Base-by-base conservation (phyloP, 2,797 vertebrate species). In the Mormyrops attenuatus region DNA sequence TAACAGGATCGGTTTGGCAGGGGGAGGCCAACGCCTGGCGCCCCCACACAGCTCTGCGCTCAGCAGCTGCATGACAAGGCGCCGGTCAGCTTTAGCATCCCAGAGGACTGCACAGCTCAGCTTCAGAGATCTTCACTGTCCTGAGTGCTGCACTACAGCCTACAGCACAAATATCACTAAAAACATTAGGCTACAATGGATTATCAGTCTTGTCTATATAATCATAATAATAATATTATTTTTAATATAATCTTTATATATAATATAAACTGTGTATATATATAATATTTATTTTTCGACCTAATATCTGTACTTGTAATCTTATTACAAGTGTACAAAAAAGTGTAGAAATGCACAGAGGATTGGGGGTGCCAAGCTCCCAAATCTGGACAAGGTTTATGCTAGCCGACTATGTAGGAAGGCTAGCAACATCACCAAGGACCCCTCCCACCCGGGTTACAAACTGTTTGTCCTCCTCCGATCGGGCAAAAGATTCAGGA, bases 1-100 rank as follows among this genome's bases (percentile, higher is more conserved):
- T 97, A 97, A 98, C 94, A 94, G 95, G 96, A 97, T 97, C 96
- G 7, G 73, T 80, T 41, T 8, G 34, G 73, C 17, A 15, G 73
- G 73, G 73, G 20, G 38, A 73, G 66, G 30, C 66, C 66, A 13
- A 9, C 6, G 73, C 41, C 73, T n/a, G 38, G 73, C 15, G 4
- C 22, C 6, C 30, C 34, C 69, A 15, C 34, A 1, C 38, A 0
- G 73, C 3, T 47, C 73, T 44, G 30, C 30, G 5, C 30, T 73
- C 30, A 38, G 30, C 30, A 73, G 66, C 30, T 73, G 30, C 66
- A 73, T 11, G 26, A 3, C 3, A 66, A 66, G 63, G 11, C 26
- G 26, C 63, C 26, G 69, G 69, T 13, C 73, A 44, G 73, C 34
- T 80, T 41, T 17, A 47, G 5, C 2, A 0, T 80, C 20, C 73